These are phyloP conservation scores for Xerus inauris DNA, from an alignment of 2,113 vertebrate species.

Conservation along the genomic window DNA sequence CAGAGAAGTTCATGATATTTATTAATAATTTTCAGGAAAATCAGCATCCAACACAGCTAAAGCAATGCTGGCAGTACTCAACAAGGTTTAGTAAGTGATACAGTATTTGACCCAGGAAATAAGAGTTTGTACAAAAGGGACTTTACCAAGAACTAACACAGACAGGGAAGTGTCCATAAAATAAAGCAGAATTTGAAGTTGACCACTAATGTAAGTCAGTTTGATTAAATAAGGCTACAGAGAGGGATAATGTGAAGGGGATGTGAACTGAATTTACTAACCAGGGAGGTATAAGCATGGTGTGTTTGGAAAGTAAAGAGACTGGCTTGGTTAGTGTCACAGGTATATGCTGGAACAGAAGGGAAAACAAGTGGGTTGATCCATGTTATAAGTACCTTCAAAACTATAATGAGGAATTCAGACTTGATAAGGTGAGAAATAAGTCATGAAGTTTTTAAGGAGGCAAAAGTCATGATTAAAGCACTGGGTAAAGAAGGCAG, in stretches of 20 bases:
- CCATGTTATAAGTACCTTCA: background rate
- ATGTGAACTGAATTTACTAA: background rate
- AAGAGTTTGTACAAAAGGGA: background rate
- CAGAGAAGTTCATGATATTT: background rate
- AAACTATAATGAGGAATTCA: background rate
- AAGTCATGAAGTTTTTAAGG: background rate
- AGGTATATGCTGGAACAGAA: background rate
- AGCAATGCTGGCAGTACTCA: background rate
- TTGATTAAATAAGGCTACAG: background rate
- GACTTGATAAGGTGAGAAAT: background rate
- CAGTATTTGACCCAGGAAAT: background rate
- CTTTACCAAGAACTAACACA: background rate
- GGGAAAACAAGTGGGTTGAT: background rate
- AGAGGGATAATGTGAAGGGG: accelerated
- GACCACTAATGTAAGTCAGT: background rate
- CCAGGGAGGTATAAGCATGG: background rate
- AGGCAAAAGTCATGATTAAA: background rate
- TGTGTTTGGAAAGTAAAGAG: background rate
- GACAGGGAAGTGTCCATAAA: background rate
- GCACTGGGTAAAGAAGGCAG: background rate
- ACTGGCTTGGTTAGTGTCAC: background rate
- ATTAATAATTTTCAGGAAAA: background rate
- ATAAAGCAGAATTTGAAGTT: background rate
- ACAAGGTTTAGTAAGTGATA: too few species aligned
- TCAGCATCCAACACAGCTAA: background rate